phyloP scores from a whole-genome alignment of 2,113 vertebrate genomes.

The Mesocricetus auratus region DNA sequence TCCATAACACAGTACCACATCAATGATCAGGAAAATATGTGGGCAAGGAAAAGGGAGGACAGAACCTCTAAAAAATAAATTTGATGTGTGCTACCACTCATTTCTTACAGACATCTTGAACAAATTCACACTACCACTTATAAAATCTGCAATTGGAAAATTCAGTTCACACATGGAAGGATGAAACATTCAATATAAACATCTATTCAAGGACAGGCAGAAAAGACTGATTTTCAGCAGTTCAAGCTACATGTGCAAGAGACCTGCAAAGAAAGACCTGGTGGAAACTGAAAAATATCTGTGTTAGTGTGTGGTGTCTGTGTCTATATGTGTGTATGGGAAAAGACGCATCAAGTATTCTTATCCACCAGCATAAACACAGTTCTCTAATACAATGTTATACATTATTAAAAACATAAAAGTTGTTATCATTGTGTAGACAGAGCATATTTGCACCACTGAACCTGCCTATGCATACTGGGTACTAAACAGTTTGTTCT shows the following conservation, averaged over 20 bases:
- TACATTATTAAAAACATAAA: conserved; percentile 70
- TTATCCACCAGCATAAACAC: conserved; percentile 50
- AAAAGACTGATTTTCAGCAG: not conserved
- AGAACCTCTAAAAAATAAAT: not conserved
- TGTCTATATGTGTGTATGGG: not conserved
- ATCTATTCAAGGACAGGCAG: not conserved
- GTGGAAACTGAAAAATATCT: conserved; percentile 34
- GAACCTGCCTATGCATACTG: conserved; percentile 79
- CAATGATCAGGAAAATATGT: not conserved
- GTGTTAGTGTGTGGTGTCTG: not conserved
- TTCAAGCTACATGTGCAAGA: not conserved
- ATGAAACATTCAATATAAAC: not conserved
- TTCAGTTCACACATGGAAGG: not conserved
- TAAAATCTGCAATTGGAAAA: conserved; percentile 28
- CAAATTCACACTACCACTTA: not conserved
- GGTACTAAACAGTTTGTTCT: conserved; percentile 80
- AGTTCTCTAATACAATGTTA: conserved; percentile 37
- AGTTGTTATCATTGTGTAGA: conserved; percentile 68
- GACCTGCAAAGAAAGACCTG: not conserved
- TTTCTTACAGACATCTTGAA: not conserved
- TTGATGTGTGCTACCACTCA: not conserved
- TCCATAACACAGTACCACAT: not conserved
- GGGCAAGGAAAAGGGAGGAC: not conserved
- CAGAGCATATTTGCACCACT: conserved; percentile 78
- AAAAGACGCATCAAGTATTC: not conserved